A percentile compares a stretch with the other conserved stretches of the same genome.
Conservation (phyloP, 64 coral and sea anemone species). For the Dendronephthya gigantea region DNA sequence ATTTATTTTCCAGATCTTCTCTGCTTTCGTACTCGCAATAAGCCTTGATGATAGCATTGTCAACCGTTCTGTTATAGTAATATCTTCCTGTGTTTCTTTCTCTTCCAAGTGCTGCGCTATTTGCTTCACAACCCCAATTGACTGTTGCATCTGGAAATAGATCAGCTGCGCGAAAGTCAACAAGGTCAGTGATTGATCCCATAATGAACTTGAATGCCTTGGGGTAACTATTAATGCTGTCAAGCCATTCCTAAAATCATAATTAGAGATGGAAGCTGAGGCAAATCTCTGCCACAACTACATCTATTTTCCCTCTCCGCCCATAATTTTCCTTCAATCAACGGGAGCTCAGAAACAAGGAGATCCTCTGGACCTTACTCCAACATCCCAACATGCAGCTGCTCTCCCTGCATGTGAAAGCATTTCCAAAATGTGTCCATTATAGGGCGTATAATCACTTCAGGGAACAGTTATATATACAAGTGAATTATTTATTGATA, state of each 20-base stretch:
- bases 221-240: constrained; percentile 21
- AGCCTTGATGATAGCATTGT: not conserved
- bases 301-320: too few relatives aligned
- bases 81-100: constrained; percentile 20
- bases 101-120: not conserved
- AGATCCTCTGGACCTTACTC: too few relatives aligned
- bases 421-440: too few relatives aligned
- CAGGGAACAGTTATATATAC: too few relatives aligned
- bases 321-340: too few relatives aligned
- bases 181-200: constrained; percentile 17
- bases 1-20: not conserved
- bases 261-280: not conserved
- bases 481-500: too few relatives aligned
- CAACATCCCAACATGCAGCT: too few relatives aligned
- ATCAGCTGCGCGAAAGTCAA: constrained; percentile 38
- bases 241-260: constrained; percentile 23
- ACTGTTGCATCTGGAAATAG: constrained; percentile 31
- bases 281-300: too few relatives aligned
- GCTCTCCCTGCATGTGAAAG: too few relatives aligned
- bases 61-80: not conserved
- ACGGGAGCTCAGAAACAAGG: too few relatives aligned
- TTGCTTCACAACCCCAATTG: constrained; percentile 24
- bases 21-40: constrained; percentile 21
- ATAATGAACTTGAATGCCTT: constrained; percentile 33
- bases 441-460: too few relatives aligned